These are phyloP conservation scores for Leiothrix lutea DNA, from an alignment of 2,113 vertebrate genomes.

Conservation along the genomic window DNA sequence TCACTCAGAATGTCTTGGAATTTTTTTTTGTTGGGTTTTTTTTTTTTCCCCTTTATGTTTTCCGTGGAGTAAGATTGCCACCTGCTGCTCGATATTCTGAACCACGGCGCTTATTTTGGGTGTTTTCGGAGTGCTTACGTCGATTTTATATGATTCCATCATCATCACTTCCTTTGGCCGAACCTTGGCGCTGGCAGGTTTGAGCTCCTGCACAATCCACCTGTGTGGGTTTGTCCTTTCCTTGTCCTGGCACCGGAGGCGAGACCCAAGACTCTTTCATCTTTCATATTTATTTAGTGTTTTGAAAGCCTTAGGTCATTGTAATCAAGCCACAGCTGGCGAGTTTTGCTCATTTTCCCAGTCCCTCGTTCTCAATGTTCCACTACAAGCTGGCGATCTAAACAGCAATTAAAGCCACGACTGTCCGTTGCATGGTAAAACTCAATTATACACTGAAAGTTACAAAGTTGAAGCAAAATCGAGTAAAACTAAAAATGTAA, in stretches of 20 bases:
- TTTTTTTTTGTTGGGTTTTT: neutral
- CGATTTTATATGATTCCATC: neutral
- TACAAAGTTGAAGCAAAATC: neutral
- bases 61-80: neutral
- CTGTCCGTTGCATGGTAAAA: neutral
- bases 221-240: neutral
- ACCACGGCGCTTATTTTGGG: neutral
- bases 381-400: neutral
- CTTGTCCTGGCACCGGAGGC: neutral
- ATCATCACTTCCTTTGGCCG: neutral
- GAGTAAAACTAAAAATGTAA: neutral
- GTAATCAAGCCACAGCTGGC: neutral
- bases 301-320: neutral
- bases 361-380: neutral
- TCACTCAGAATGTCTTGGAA: neutral
- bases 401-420: neutral
- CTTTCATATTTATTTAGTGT: neutral
- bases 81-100: neutral
- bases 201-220: no score
- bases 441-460: neutral
- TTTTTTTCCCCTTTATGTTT: neutral
- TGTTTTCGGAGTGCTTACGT: neutral
- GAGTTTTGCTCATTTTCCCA: neutral
- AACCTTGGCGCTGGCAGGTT: no score
- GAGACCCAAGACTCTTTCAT: neutral